Conservation (phyloP, 1,140 invertebrate species). For the Zelostemma sp. region DNA sequence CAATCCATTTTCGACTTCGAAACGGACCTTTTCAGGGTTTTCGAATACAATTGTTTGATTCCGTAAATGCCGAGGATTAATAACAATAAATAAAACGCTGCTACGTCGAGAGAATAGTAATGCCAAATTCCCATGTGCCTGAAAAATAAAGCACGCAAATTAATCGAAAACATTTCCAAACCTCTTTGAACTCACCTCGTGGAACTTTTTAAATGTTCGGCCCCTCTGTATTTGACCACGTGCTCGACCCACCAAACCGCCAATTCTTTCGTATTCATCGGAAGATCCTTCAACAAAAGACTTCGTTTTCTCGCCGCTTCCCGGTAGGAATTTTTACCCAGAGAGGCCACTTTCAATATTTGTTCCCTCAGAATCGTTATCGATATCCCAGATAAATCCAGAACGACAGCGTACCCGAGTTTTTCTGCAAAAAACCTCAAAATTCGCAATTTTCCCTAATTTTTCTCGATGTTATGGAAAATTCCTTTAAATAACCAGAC, state of each 20-base stretch:
- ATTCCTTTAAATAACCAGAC: no score
- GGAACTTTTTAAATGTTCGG: slow-evolving; percentile 63
- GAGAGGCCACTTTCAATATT: slow-evolving; percentile 54
- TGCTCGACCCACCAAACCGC: slow-evolving; percentile 70
- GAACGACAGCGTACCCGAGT: slow-evolving; percentile 59
- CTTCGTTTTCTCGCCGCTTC: slow-evolving; percentile 56
- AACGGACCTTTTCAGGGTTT: slow-evolving; percentile 6
- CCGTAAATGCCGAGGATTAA: slow-evolving; percentile 37
- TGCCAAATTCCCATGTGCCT: slow-evolving; percentile 58
- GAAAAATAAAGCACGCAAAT: slow-evolving; percentile 29
- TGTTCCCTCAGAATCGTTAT: slow-evolving; percentile 55
- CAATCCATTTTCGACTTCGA: slow-evolving; percentile 15
- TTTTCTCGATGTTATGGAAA: no score
- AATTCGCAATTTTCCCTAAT: no score
- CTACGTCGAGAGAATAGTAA: slow-evolving; percentile 64
- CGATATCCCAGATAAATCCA: slow-evolving; percentile 57
- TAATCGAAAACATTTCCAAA: slow-evolving; percentile 7
- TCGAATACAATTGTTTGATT: slow-evolving; percentile 40
- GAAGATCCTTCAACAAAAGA: slow-evolving; percentile 60
- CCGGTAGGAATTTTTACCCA: slow-evolving; percentile 56
- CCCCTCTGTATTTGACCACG: slow-evolving; percentile 64
- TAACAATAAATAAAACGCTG: slow-evolving; percentile 47
- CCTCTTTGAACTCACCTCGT: slow-evolving; percentile 46
- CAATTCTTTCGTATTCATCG: slow-evolving; percentile 58
- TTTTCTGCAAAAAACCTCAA: no score